Percentiles rank a stretch among this genome's conserved stretches.
Conservation (phyloP, 1,140 invertebrate species). For the Euschistus heros region DNA sequence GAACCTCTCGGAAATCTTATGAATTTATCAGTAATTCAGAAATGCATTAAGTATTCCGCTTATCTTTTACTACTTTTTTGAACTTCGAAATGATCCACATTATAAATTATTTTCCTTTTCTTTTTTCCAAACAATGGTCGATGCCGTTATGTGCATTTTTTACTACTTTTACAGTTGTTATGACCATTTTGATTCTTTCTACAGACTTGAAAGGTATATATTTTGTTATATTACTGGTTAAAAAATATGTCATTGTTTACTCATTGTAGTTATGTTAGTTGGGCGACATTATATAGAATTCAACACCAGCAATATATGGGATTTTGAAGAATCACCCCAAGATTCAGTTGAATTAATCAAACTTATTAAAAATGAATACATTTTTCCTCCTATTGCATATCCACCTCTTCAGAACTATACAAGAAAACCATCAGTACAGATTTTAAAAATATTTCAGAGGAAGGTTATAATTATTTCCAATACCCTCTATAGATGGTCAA, state of each 20-base stretch:
- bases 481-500: neutral
- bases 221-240: neutral
- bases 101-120: neutral
- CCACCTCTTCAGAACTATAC: neutral
- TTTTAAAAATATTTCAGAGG: conserved; percentile 1
- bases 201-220: conserved; percentile 25
- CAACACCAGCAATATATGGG: conserved; percentile 15
- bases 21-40: no score
- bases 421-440: neutral
- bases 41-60: no score
- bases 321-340: conserved; percentile 23
- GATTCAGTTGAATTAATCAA: conserved; percentile 18
- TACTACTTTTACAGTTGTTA: conserved; percentile 26
- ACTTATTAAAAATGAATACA: conserved; percentile 20
- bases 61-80: no score
- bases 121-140: conserved; percentile 16
- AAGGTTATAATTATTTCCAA: neutral
- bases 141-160: conserved; percentile 27
- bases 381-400: conserved; percentile 11
- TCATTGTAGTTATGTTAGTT: neutral
- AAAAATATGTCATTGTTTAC: no score
- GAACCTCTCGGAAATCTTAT: no score
- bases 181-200: conserved; percentile 26
- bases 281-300: conserved; percentile 5
- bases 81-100: neutral